Percentiles rank a stretch among this genome's conserved stretches.
Conservation (phyloP, 1,140 invertebrate genomes). For the Diploscapter pachys region DNA sequence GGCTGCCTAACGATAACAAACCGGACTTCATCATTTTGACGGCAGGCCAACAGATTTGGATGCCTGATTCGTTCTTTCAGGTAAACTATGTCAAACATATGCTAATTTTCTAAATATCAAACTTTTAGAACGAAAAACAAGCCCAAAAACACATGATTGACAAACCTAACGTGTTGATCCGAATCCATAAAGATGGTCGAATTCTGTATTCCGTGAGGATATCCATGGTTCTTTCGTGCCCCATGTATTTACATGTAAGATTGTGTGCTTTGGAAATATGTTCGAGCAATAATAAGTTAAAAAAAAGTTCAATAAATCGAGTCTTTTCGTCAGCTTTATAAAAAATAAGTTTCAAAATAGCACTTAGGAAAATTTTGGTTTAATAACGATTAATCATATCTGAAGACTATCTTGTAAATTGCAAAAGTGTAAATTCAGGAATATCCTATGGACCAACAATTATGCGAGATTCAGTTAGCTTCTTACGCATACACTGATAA, state of each 20-base stretch:
- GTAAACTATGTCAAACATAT: constrained; percentile 4
- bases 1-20: constrained; percentile 41
- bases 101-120: too few species aligned
- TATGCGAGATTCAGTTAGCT: constrained; percentile 85
- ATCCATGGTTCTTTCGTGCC: constrained; percentile 76
- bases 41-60: constrained; percentile 57
- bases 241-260: constrained; percentile 68
- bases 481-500: constrained; percentile 55
- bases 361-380: constrained; percentile 5
- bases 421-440: constrained; percentile 73
- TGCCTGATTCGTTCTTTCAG: constrained; percentile 58
- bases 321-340: too few species aligned
- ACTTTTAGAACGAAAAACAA: constrained; percentile 91
- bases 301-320: too few species aligned
- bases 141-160: constrained; percentile 90
- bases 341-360: too few species aligned
- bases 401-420: too few species aligned
- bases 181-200: constrained; percentile 87
- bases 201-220: constrained; percentile 85
- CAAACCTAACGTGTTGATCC: constrained; percentile 72
- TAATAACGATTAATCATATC: too few species aligned
- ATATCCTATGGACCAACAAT: constrained; percentile 87
- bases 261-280: too few species aligned
- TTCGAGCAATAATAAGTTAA: too few species aligned
- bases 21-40: constrained; percentile 54